Percentiles rank a stretch among this genome's conserved stretches.
These are phyloP conservation scores for Eupeodes corollae DNA, from an alignment of 1,140 invertebrate genomes.

Conservation along the genomic window DNA sequence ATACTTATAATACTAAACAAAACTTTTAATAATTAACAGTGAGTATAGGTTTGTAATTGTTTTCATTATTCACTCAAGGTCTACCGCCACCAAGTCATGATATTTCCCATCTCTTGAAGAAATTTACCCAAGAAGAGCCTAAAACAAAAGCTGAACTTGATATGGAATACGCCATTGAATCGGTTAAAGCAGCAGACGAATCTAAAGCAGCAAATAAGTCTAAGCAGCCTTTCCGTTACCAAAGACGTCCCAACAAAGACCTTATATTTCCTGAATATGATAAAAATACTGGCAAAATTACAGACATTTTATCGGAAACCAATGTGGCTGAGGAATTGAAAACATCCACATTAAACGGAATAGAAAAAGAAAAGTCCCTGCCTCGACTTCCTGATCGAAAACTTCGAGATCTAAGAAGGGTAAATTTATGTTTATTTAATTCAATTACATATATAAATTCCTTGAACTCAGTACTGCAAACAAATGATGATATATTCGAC, in stretches of 20 bases:
- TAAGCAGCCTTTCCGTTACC: conserved; percentile 18
- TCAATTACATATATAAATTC: too few relatives aligned
- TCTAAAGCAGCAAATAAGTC: conserved; percentile 9
- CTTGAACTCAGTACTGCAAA: too few relatives aligned
- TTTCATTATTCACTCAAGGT: conserved; percentile 5
- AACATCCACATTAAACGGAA: conserved; percentile 53
- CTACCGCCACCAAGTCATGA: conserved; percentile 11
- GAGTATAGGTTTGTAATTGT: neutral
- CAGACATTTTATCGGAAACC: conserved; percentile 32
- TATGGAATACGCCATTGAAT: conserved; percentile 9
- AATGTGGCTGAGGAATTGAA: conserved; percentile 48
- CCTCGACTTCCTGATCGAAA: conserved; percentile 48
- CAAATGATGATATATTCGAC: conserved; percentile 33
- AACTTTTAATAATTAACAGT: neutral
- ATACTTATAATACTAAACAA: conserved; percentile 20
- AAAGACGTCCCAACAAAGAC: conserved; percentile 35
- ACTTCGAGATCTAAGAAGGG: conserved; percentile 48
- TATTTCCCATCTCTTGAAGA: conserved; percentile 7
- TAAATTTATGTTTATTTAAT: conserved; percentile 28
- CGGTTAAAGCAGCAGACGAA: conserved; percentile 11
- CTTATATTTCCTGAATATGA: conserved; percentile 39
- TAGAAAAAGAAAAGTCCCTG: conserved; percentile 51
- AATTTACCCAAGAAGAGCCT: neutral
- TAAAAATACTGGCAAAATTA: conserved; percentile 11
- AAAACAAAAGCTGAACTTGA: conserved; percentile 8